These are phyloP conservation scores for Hippocampus barbouri DNA, from an alignment of 2,113 vertebrate species.

Conservation along the genomic window DNA sequence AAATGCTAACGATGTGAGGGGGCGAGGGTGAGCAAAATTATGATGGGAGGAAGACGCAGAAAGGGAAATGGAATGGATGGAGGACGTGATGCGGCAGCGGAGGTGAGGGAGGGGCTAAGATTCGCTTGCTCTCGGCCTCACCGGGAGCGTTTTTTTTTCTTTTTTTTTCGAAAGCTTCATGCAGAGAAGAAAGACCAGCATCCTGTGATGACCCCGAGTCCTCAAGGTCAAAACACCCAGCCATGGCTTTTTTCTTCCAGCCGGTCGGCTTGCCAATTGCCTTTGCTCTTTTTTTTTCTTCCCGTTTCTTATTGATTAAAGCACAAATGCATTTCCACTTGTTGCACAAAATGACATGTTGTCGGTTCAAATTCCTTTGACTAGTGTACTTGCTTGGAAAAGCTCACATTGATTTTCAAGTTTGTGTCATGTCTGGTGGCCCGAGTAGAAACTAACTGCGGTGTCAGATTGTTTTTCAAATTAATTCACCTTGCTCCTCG, in stretches of 20 bases:
- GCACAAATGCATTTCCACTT: constrained; percentile 12
- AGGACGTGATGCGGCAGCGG: constrained; percentile 58
- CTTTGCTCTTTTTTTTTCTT: constrained; percentile 5
- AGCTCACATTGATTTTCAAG: constrained; percentile 66
- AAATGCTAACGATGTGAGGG: constrained; percentile 96
- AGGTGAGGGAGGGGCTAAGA: constrained; percentile 70
- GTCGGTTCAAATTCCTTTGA: constrained; percentile 48
- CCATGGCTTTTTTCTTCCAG: constrained; percentile 61
- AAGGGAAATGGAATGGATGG: constrained; percentile 41
- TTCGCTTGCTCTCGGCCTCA: constrained; percentile 69
- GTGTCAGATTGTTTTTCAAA: constrained; percentile 27
- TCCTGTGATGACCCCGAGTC: constrained; percentile 52
- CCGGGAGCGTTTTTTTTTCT: constrained; percentile 61
- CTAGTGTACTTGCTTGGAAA: constrained; percentile 68
- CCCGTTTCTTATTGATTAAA: constrained; percentile 64
- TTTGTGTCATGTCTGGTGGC: constrained; percentile 29
- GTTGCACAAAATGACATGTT: constrained; percentile 34
- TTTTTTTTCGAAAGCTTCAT: constrained; percentile 59
- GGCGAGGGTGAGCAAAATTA: constrained; percentile 46
- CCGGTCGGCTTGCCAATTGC: constrained; percentile 30
- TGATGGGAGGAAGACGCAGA: constrained; percentile 39
- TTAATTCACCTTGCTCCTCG: too few species aligned
- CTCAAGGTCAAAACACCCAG: constrained; percentile 65
- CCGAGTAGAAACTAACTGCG: constrained; percentile 17
- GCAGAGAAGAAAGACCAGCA: constrained; percentile 42